These are phyloP conservation scores for Leptopilina myrica DNA, from an alignment of 2,888 invertebrate species.

Conservation along the genomic window DNA sequence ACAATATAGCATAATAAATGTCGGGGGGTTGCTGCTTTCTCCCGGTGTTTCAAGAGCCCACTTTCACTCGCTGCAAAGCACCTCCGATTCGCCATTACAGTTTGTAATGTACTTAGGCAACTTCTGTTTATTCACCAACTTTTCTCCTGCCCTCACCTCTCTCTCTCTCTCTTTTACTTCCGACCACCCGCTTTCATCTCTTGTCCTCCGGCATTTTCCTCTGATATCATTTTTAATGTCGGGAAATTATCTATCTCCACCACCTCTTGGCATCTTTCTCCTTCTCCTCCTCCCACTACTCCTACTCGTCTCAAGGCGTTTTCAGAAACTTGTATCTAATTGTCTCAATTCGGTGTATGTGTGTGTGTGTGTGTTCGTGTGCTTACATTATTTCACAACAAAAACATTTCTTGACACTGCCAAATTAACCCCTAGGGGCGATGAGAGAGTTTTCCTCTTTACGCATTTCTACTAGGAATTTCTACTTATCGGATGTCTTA, in stretches of 20 bases:
- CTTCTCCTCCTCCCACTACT: slow-evolving; percentile 12
- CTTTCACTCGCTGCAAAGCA: slow-evolving; percentile 64
- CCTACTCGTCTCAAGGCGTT: slow-evolving; percentile 16
- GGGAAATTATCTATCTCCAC: slow-evolving; percentile 73
- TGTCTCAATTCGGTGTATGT: slow-evolving; percentile 20
- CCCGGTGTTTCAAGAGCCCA: slow-evolving; percentile 64
- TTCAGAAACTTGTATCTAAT: slow-evolving; percentile 36
- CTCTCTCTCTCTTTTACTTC: slow-evolving; percentile 46
- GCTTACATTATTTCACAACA: slow-evolving; percentile 15
- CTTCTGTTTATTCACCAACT: slow-evolving; percentile 76
- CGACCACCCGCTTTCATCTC: slow-evolving; percentile 65
- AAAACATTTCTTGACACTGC: background rate
- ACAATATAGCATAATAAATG: slow-evolving; percentile 76
- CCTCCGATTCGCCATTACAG: slow-evolving; percentile 74
- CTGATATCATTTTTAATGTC: slow-evolving; percentile 75
- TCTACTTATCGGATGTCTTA: too few species aligned
- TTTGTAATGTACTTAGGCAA: slow-evolving; percentile 76
- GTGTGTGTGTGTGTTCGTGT: background rate
- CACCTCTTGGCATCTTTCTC: slow-evolving; percentile 51
- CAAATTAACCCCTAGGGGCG: background rate
- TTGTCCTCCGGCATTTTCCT: slow-evolving; percentile 68
- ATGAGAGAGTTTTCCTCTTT: too few species aligned
- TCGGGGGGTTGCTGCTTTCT: slow-evolving; percentile 63
- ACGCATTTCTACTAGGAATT: too few species aligned
- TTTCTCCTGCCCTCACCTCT: slow-evolving; percentile 61